phyloP scores from a whole-genome alignment of 2,888 invertebrate species.

The Pherbina coryleti region DNA sequence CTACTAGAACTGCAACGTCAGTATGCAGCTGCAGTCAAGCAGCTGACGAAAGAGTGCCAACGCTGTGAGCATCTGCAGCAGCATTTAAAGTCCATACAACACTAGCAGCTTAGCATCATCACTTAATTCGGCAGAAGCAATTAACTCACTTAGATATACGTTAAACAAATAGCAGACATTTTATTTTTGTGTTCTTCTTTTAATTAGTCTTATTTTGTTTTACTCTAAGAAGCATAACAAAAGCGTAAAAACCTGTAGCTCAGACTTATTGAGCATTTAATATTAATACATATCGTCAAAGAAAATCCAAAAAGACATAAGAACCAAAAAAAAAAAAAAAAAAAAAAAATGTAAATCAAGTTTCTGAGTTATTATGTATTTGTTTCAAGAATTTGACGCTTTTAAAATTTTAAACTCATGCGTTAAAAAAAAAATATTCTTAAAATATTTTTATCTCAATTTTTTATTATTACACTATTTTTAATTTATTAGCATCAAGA shows the following conservation, averaged over 20 bases:
- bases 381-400: no score
- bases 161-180: conserved; percentile 1
- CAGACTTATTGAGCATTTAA: conserved; percentile 6
- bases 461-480: no score
- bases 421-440: no score
- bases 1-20: conserved; percentile 80
- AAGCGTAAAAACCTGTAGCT: not conserved
- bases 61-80: conserved; percentile 74
- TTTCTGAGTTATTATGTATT: no score
- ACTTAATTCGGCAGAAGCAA: not conserved
- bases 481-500: no score
- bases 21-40: conserved; percentile 82
- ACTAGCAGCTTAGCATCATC: conserved; percentile 45
- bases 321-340: no score
- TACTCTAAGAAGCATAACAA: not conserved
- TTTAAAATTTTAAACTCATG: no score
- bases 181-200: conserved; percentile 10
- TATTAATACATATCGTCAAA: not conserved
- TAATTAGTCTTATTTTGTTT: conserved; percentile 5
- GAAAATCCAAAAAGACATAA: no score
- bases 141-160: not conserved
- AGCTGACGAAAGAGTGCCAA: conserved; percentile 81
- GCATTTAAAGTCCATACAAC: conserved; percentile 66
- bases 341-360: no score
- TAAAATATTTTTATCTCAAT: no score